Conservation (phyloP, 2,888 invertebrate genomes). For the Brenthis hecate region DNA sequence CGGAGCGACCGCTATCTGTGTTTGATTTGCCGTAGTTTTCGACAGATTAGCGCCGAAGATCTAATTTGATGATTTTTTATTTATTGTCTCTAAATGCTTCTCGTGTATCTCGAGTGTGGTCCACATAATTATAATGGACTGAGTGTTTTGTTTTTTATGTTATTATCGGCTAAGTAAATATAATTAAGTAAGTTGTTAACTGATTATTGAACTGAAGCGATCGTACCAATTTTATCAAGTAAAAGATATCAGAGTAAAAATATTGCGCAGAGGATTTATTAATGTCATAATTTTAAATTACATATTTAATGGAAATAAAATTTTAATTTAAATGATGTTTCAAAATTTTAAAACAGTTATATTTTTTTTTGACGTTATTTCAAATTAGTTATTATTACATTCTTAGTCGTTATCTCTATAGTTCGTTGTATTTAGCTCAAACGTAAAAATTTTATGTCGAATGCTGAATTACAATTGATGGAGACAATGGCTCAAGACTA, state of each 20-base stretch:
- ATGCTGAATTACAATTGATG: not conserved
- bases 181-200: too few species aligned
- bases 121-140: constrained; percentile 6
- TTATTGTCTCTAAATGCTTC: constrained; percentile 1
- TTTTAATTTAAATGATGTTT: too few species aligned
- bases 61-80: constrained; percentile 28
- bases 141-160: constrained; percentile 3
- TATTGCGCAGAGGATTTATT: too few species aligned
- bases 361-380: constrained; percentile 2
- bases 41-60: constrained; percentile 42
- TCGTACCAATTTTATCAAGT: too few species aligned
- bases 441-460: not conserved
- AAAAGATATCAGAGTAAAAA: too few species aligned
- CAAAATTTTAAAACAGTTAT: not conserved
- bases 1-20: constrained; percentile 38
- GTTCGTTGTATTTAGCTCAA: constrained; percentile 7
- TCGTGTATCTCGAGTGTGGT: constrained; percentile 30
- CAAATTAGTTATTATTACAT: constrained; percentile 2
- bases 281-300: too few species aligned
- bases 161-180: too few species aligned
- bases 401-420: constrained; percentile 1
- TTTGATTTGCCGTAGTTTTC: constrained; percentile 43
- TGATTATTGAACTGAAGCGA: too few species aligned
- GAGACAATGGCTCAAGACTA: constrained; percentile 13
- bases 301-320: too few species aligned